phyloP scores from a whole-genome alignment of 1,140 invertebrate species.

The Bombus impatiens region DNA sequence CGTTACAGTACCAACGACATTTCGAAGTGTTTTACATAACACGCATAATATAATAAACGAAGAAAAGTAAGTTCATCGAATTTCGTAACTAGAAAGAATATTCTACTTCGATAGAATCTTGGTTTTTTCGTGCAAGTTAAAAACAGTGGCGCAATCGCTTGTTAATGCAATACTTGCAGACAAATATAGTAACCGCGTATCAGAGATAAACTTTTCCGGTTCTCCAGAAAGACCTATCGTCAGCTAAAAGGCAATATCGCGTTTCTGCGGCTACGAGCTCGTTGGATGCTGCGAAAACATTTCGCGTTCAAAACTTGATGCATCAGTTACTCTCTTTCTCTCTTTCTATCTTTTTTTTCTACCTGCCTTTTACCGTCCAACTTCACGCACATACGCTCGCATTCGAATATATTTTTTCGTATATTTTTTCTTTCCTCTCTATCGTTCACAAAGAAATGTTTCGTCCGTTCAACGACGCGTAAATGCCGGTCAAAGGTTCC shows the following conservation, averaged over 20 bases:
- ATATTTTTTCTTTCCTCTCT: not conserved
- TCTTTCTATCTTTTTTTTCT: not conserved
- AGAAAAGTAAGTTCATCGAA: no score
- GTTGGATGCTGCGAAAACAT: not conserved
- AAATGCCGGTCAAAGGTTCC: not conserved
- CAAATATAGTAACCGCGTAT: not conserved
- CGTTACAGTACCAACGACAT: no score
- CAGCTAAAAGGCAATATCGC: conserved; percentile 20
- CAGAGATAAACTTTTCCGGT: conserved; percentile 46
- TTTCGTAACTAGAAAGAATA: no score
- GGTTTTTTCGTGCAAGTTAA: not conserved
- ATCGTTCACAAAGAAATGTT: not conserved
- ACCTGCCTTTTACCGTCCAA: not conserved
- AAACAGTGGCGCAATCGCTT: not conserved
- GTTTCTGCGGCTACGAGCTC: not conserved
- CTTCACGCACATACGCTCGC: not conserved
- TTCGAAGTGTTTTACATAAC: no score
- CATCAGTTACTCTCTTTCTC: not conserved
- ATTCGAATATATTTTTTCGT: not conserved
- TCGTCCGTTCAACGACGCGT: not conserved
- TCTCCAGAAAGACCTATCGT: conserved; percentile 6
- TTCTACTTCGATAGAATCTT: not conserved
- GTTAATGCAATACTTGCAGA: not conserved
- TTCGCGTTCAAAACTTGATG: not conserved
- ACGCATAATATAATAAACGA: no score